Conservation (phyloP, 2,113 vertebrate genomes). For the Gorilla gorilla region DNA sequence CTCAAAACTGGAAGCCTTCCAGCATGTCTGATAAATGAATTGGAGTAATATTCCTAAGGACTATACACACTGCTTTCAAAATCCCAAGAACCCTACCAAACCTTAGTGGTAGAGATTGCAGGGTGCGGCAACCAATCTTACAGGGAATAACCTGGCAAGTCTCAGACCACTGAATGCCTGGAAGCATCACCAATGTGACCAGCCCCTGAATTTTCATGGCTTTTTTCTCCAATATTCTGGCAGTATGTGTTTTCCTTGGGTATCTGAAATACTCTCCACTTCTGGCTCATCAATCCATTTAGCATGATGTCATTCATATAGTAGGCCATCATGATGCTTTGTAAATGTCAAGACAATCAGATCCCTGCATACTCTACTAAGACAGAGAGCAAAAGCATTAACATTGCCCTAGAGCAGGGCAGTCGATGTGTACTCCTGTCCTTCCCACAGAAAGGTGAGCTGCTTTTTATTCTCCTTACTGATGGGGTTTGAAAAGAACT, state of each 20-base stretch:
- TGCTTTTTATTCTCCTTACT: not conserved
- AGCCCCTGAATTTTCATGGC: not conserved
- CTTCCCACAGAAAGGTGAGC: not conserved
- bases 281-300: not conserved
- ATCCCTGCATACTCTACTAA: too few species aligned
- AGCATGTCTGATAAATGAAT: not conserved
- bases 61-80: not conserved
- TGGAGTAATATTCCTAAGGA: not conserved
- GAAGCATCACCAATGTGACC: too few species aligned
- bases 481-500: not conserved
- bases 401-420: rapidly evolving
- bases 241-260: not conserved
- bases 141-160: not conserved
- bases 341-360: not conserved
- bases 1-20: not conserved
- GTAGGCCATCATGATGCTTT: too few species aligned
- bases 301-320: not conserved
- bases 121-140: not conserved
- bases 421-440: not conserved
- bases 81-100: not conserved
- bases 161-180: not conserved
- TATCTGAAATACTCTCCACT: not conserved
- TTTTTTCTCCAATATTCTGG: not conserved
- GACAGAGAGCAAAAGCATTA: not conserved
- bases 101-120: not conserved